Evolutionary conservation across 1,140 invertebrate genomes (phyloP), one percentile per base, ranked within the genome.

Genomic region (Bradysia coprophila): DNA sequence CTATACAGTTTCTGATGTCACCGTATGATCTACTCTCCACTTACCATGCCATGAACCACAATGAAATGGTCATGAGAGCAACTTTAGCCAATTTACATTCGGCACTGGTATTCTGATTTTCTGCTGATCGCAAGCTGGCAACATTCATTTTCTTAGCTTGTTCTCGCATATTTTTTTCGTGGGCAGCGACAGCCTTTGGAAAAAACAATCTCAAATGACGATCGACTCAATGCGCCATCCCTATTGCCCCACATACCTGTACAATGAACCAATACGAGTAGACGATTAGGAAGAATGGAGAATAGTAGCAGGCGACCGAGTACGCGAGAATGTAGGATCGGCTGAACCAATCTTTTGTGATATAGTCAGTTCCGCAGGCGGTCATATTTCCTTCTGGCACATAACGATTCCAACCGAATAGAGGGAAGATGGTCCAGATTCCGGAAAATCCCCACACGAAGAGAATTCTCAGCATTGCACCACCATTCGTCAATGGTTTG

Each of bases 331-430:
- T 75, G 64, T 78, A 80, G 40, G 69, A 73, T 32, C 66, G 62
- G 54, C 68, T 73, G 23, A 62, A 54, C 68, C 66, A 71, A 38
- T 73, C 69, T 51, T 77, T 73, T 52, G 55, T 68, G 34, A 86
- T 63, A 54, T 82, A 86, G 53, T 86, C 81, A 13, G 81, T 80
- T 41, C 80, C 81, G 50, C 81, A 86, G 11, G 78, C 78, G 2
- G 78, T 83, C 68, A 82, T 75, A 56, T 83, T 83, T 18, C 79
- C 78, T 62, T 84, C 81, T 4, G 80, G 79, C 20, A 81, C 78
- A 60, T 76, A 91, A 59, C 82, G 68, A 47, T 81, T 80, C 79
- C 82, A 87, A 33, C 83, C 83, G 40, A 87, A 73, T 39, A 88
- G 52, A 1, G 83, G 83, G 16, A 73, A 64, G 9, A 84, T 42